phyloP scores from a whole-genome alignment of 1,140 invertebrate species.

The Aphis gossypii region DNA sequence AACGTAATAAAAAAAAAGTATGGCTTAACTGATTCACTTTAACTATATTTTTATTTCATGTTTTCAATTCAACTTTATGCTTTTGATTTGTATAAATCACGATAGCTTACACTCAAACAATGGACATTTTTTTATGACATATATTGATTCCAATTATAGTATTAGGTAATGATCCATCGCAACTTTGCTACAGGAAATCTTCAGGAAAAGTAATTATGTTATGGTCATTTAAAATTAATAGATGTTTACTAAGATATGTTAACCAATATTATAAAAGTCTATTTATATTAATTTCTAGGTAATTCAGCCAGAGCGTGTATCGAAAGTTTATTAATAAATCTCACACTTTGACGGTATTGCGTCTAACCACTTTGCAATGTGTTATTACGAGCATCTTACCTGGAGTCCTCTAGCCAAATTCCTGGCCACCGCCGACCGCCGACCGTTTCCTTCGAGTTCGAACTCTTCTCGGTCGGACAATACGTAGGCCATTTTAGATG shows the following conservation, averaged over 20 bases:
- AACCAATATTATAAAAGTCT: not conserved
- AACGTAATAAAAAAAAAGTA: not conserved
- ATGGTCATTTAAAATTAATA: not conserved
- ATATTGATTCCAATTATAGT: not conserved
- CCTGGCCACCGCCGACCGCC: slow-evolving; percentile 64
- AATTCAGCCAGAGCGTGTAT: no score
- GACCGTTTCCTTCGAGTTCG: slow-evolving; percentile 61
- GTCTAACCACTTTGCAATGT: not conserved
- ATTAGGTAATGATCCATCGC: not conserved
- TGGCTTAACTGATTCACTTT: not conserved
- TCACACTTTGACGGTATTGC: not conserved
- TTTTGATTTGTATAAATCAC: not conserved
- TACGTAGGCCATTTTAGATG: slow-evolving; percentile 69
- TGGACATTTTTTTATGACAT: not conserved
- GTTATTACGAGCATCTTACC: slow-evolving; percentile 65
- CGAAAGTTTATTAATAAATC: not conserved
- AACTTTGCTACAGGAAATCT: not conserved
- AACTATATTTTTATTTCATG: not conserved
- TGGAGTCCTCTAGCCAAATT: slow-evolving; percentile 63
- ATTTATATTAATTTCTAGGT: not conserved
- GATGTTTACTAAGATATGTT: not conserved
- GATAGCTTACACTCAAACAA: not conserved
- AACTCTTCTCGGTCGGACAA: slow-evolving; percentile 67
- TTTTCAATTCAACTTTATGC: not conserved
- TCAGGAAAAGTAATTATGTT: not conserved